A percentile compares a stretch with the other conserved stretches of the same genome.
phyloP scores from a whole-genome alignment of 1,140 invertebrate species.

The Papilio polyxenes region DNA sequence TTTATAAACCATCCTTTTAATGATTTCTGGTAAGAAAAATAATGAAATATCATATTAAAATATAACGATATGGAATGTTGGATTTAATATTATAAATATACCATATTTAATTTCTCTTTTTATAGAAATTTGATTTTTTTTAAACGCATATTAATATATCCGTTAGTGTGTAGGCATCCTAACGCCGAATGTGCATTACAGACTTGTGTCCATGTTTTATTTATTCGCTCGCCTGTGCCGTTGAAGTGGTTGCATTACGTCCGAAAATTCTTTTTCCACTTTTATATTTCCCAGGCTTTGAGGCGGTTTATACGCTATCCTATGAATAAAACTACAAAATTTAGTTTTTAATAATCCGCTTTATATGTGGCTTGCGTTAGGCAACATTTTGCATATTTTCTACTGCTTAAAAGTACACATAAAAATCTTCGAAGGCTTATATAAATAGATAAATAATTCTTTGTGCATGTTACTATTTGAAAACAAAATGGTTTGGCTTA shows the following conservation, averaged over 20 bases:
- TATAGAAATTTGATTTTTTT: too few species aligned
- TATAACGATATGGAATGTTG: too few species aligned
- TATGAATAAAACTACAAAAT: conserved; percentile 24
- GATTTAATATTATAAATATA: too few species aligned
- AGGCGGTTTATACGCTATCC: conserved; percentile 34
- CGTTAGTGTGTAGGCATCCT: conserved; percentile 20
- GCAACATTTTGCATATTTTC: conserved; percentile 30
- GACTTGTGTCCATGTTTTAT: conserved; percentile 68
- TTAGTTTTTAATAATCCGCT: conserved; percentile 7
- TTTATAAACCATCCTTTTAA: too few species aligned
- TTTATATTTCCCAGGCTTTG: conserved; percentile 41
- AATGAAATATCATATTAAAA: too few species aligned
- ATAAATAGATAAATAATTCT: too few species aligned
- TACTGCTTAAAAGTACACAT: background rate
- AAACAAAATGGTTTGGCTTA: background rate
- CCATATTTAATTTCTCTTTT: too few species aligned
- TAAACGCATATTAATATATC: background rate
- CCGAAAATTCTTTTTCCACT: conserved; percentile 55
- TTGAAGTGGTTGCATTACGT: conserved; percentile 68
- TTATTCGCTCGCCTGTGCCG: conserved; percentile 64
- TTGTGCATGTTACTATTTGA: too few species aligned
- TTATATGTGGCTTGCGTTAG: background rate
- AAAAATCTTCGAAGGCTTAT: background rate
- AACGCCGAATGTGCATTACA: conserved; percentile 59
- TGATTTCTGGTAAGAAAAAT: too few species aligned